Evolutionary conservation across 1,140 invertebrate species (phyloP).

Genomic region (Aphaenogaster rudis): DNA sequence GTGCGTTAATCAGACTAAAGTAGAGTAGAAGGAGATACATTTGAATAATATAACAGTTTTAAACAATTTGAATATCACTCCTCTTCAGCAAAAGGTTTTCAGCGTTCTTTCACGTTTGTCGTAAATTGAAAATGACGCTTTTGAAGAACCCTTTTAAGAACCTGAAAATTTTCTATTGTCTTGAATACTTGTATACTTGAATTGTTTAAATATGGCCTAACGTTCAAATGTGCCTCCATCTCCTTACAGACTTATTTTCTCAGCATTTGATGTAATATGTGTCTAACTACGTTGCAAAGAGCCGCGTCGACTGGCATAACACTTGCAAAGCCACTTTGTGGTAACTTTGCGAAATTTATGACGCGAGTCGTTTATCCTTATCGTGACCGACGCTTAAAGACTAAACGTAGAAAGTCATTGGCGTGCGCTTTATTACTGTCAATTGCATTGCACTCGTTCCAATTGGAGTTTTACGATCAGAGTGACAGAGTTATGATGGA

Average conservation of each 20-base stretch:
- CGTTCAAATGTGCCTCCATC: neutral
- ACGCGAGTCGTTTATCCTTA: constrained; percentile 23
- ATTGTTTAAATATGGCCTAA: constrained; percentile 3
- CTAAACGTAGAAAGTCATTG: neutral
- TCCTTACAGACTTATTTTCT: neutral
- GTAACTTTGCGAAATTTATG: neutral
- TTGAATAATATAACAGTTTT: constrained; percentile 12
- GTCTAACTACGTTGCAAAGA: constrained; percentile 15
- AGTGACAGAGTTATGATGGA: neutral
- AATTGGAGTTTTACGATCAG: constrained; percentile 42
- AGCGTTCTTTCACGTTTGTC: neutral
- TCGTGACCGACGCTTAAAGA: neutral
- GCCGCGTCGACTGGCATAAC: neutral
- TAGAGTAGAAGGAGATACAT: constrained; percentile 2
- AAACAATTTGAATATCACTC: neutral
- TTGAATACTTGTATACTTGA: neutral
- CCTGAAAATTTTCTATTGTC: neutral
- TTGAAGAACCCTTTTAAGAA: neutral
- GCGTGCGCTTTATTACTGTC: constrained; percentile 33
- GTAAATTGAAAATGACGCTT: neutral
- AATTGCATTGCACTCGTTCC: constrained; percentile 59
- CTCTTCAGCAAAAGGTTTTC: neutral
- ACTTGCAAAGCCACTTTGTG: neutral
- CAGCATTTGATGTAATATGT: constrained; percentile 17
- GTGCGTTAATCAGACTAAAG: neutral